Base-by-base conservation (phyloP, 2,113 vertebrate species). In the Alectura lathami region DNA sequence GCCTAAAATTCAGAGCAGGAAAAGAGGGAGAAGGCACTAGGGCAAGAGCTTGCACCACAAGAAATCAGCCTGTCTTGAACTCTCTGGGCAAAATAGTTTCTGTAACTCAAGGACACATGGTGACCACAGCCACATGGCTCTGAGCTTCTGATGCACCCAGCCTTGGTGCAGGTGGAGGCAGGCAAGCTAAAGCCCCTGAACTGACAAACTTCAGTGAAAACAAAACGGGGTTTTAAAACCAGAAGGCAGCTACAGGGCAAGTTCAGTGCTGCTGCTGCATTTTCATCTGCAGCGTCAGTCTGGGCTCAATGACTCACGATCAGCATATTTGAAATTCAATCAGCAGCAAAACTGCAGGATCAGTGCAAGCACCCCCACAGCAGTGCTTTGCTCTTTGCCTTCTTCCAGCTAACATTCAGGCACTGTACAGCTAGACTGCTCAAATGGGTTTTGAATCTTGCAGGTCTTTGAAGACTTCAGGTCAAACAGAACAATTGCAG, bases 141-240 rank as follows among this genome's bases (percentile, higher is more conserved):
- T 6, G 29, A 80, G 63, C 16, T 21, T 22, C 43, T 26, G 9
- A 2, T 3, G 24, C 56, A 21, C 36, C 45, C 38, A 2, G 18
- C 40, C n/a, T 10, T 1, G 4, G n/a, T 3, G 2, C 27, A 8
- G 0, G 0, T 21, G 29, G 15, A 30, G 5, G 0, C 0, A 8
- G n/a, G 7, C 36, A 81, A 17, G 21, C 0, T 0, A n/a, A 24
- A 62, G 45, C 26, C 56, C 13, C 3, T 3, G 29, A 23, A 48
- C 22, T 2, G 9, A 6, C 3, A 38, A 59, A n/a, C 60, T 27
- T 42, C 62, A 21, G 17, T 3, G 15, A 17, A 68, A 23, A 36
- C 18, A 60, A 3, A 3, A 0, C 3, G 2, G 0, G 1, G 14
- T 13, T 36, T 11, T 60, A 34, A 17, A 79, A 50, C 59, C 72